Base-by-base conservation (phyloP, 1,140 invertebrate species). In the Tetragonula clypearis region DNA sequence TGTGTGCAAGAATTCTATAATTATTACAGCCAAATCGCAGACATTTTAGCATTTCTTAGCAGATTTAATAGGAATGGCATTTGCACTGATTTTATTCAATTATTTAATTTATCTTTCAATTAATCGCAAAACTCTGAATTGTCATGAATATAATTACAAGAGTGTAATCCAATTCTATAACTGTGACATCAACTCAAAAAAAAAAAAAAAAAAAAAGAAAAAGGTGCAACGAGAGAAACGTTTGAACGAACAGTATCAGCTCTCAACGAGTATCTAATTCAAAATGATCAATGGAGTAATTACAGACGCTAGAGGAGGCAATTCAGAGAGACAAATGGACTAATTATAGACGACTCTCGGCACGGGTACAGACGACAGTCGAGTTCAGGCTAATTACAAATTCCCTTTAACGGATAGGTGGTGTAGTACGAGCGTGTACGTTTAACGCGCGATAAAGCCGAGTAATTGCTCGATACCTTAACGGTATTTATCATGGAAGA, bases 401-500 rank as follows among this genome's bases (percentile, higher is more conserved):
- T 68, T 71, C 41, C 74, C 75, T 71, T 65, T 79, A 84, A 79
- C 19, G 26, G 66, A 60, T 17, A 56, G 1, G 19, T 30, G 23
- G 5, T n/a, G n/a, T n/a, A n/a, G n/a, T n/a, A n/a, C n/a, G n/a
- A n/a, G n/a, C n/a, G n/a, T n/a, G 66, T 53, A 30, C 26, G 72
- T 83, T 77, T 68, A 69, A 17, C 21, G 55, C 0, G 26, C 41
- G 6, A 84, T 79, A 15, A n/a, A 66, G 19, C 17, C 69, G 19
- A 30, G n/a, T 73, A 65, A 84, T 56, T 55, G 74, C 9, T 23
- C 21, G 56, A 88, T 92, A 95, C 94, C 91, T 95, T 95, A 76
- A 98, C 96, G 41, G 97, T 97, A 75, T 95, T 94, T 89, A 96
- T 96, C 23, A 97, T 96, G 76, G 95, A 96, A 35, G 95, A 93